Evolutionary conservation across 2,888 invertebrate genomes (phyloP).

Genomic region (Pristionchus mayeri): DNA sequence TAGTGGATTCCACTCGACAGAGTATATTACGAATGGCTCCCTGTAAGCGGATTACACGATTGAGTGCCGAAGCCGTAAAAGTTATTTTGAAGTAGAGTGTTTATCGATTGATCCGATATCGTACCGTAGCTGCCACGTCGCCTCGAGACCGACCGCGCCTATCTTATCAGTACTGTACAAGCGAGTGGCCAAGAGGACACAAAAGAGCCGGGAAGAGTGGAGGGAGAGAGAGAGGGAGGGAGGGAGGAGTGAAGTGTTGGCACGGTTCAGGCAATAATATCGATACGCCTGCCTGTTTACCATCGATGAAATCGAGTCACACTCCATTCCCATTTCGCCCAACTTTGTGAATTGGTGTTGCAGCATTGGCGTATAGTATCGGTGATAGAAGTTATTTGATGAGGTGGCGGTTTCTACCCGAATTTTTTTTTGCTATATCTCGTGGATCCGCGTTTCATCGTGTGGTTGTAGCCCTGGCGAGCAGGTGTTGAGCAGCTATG

Average conservation of each 20-base stretch:
- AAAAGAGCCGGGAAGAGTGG: background rate
- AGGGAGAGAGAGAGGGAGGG: background rate
- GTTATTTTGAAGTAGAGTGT: background rate
- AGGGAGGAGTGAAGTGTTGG: background rate
- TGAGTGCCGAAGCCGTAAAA: conserved; percentile 11
- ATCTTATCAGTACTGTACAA: background rate
- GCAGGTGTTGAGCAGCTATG: no score
- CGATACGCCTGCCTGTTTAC: background rate
- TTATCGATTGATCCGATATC: background rate
- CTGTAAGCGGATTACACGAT: conserved; percentile 13
- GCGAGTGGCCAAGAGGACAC: background rate
- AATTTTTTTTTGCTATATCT: no score
- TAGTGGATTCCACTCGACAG: background rate
- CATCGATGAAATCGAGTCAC: no score
- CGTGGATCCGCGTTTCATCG: no score
- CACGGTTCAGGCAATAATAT: conserved; percentile 11
- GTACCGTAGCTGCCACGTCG: background rate
- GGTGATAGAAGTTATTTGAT: no score
- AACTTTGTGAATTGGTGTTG: no score
- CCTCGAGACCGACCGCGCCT: conserved; percentile 26
- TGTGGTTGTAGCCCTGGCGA: no score
- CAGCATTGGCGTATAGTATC: no score
- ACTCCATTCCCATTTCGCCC: no score
- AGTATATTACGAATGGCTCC: background rate
- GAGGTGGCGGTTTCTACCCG: no score